A percentile compares a stretch with the other conserved stretches of the same genome.
Evolutionary conservation across 2,888 invertebrate genomes (phyloP).

Genomic region (Neoaliturus tenellus): DNA sequence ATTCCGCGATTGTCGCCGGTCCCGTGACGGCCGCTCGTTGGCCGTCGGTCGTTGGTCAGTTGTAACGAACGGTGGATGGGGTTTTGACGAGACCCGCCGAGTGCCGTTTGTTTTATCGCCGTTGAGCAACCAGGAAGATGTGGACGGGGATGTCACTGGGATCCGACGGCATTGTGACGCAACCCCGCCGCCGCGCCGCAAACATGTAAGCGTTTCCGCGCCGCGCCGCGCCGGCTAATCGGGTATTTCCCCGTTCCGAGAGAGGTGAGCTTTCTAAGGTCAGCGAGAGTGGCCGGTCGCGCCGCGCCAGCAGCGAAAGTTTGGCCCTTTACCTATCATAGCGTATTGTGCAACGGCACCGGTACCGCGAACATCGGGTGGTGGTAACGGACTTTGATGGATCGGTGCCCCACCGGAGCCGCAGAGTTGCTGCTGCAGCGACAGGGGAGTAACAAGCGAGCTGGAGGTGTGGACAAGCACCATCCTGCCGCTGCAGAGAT

Average conservation of each 20-base stretch:
- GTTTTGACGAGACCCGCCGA: background rate
- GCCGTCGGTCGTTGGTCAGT: too few relatives aligned
- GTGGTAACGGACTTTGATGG: too few relatives aligned
- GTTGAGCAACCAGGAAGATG: constrained; percentile 44
- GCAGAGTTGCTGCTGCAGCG: too few relatives aligned
- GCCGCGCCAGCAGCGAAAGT: constrained; percentile 18
- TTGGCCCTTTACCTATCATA: constrained; percentile 46
- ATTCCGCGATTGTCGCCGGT: too few relatives aligned
- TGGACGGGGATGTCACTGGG: constrained; percentile 21
- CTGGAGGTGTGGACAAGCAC: too few relatives aligned
- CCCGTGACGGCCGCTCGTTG: background rate
- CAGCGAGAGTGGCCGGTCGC: constrained; percentile 29
- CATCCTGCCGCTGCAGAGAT: too few relatives aligned
- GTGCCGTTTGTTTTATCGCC: constrained; percentile 25
- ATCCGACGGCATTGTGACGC: constrained; percentile 21
- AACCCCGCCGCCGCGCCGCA: constrained; percentile 21
- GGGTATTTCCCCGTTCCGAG: constrained; percentile 51
- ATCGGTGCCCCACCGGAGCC: too few relatives aligned
- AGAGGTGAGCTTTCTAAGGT: constrained; percentile 48
- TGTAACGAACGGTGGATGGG: too few relatives aligned
- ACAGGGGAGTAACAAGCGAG: too few relatives aligned
- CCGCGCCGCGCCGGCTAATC: constrained; percentile 42
- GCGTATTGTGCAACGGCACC: constrained; percentile 47
- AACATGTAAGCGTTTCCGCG: constrained; percentile 44
- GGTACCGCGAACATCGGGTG: background rate